Conservation (phyloP, 2,888 invertebrate species). For the Incurvaria masculella region DNA sequence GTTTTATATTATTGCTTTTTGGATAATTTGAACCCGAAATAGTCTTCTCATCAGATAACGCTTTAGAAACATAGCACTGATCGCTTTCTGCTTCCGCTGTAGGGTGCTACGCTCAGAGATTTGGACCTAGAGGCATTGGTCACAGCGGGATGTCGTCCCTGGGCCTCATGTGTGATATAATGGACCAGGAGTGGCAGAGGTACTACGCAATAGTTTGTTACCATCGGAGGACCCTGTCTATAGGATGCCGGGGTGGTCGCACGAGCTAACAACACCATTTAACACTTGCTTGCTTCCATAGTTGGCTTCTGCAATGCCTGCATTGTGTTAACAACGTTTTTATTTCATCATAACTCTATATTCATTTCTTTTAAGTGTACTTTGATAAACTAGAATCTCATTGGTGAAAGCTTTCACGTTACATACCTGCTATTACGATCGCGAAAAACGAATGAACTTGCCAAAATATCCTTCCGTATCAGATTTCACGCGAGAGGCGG, state of each 20-base stretch:
- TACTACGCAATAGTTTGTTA: slow-evolving; percentile 31
- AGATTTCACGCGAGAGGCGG: background rate
- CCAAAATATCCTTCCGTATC: no score
- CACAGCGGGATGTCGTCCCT: slow-evolving; percentile 85
- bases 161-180: slow-evolving; percentile 82
- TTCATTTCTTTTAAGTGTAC: no score
- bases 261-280: slow-evolving; percentile 24
- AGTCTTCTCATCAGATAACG: slow-evolving; percentile 36
- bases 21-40: slow-evolving; percentile 12
- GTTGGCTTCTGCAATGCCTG: background rate
- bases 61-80: slow-evolving; percentile 20
- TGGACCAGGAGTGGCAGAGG: slow-evolving; percentile 74
- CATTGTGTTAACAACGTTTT: slow-evolving; percentile 9
- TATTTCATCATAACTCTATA: background rate
- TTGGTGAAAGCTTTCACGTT: no score
- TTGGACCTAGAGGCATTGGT: slow-evolving; percentile 92
- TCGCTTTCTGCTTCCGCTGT: slow-evolving; percentile 50
- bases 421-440: no score
- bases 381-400: no score
- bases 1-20: no score
- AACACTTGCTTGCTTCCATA: slow-evolving; percentile 23
- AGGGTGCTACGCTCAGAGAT: slow-evolving; percentile 96
- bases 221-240: slow-evolving; percentile 3
- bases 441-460: no score
- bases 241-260: slow-evolving; percentile 18